phyloP scores from a whole-genome alignment of 2,113 vertebrate genomes.

The Phrynosoma platyrhinos region DNA sequence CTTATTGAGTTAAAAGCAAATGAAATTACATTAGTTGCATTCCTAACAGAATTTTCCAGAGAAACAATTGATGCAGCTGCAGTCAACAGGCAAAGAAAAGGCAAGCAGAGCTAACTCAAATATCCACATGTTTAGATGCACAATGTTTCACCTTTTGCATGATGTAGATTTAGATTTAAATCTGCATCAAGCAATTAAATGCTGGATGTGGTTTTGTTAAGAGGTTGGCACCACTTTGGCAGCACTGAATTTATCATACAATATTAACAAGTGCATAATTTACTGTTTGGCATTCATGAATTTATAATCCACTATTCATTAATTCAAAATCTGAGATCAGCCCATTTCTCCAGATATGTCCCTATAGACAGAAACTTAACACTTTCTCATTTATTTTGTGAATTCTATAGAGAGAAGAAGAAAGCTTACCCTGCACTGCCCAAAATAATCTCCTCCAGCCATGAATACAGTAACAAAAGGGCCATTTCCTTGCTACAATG shows the following conservation, averaged over 20 bases:
- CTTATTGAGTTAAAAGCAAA: background rate
- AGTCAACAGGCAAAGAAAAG: background rate
- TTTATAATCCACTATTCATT: constrained; percentile 16
- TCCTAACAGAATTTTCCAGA: background rate
- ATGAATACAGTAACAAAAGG: background rate
- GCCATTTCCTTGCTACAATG: background rate
- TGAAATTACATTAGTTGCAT: background rate
- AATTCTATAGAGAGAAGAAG: background rate
- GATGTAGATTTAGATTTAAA: background rate
- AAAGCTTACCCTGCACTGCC: background rate
- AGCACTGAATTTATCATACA: constrained; percentile 14
- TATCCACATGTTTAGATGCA: background rate
- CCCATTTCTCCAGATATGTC: background rate
- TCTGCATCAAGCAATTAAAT: background rate
- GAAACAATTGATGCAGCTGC: background rate
- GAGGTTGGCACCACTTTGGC: background rate
- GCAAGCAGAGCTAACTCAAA: background rate
- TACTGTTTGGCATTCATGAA: constrained; percentile 27
- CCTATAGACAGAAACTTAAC: background rate
- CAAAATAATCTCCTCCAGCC: background rate
- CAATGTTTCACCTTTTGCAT: background rate
- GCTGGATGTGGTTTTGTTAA: background rate
- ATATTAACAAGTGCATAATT: constrained; percentile 21
- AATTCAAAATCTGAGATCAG: constrained; percentile 14
- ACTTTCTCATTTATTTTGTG: background rate